Base-by-base conservation (phyloP, 2,113 vertebrate species). In the Gallinago paraguaiae region DNA sequence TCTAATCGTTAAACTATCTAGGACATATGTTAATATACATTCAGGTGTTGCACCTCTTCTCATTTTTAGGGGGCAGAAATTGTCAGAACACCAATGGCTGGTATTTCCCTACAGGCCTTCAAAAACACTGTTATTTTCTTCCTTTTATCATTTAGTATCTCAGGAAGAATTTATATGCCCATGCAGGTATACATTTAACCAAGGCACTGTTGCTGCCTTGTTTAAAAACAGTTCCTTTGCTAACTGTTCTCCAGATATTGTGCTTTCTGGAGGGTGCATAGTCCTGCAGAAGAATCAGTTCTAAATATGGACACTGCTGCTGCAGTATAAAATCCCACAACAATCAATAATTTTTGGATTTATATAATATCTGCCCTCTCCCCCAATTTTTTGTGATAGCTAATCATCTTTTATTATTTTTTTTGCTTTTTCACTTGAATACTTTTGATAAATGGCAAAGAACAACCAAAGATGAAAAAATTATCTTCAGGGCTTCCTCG, bases 81-180 rank as follows among this genome's bases (percentile, higher is more conserved):
- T 93, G 35, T 87, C 79, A 92, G 90, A 76, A 77, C 68, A 92
- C 28, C 48, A 85, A 91, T 79, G 92, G 27, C 78, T 94, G 92
- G 82, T 53, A 86, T 86, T 93, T 69, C 45, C 50, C 67, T 77
- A 48, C 57, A 92, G 57, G 81, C 75, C 67, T 92, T n/a, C 85
- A 92, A 87, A 92, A 94, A 24, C 57, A 82, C 63, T 94, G 57
- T 75, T 76, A 85, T 90, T 91, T 95, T 87, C 78, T 96, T 94
- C 90, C 13, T 91, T 95, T 96, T 90, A 81, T 96, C 56, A 70
- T 81, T 94, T 72, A 86, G 12, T 92, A 69, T 83, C 75, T 92
- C 86, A 91, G 67, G 71, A 95, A 95, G 68, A 95, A 41, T 33
- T 72, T 67, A 54, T 84, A 82, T 92, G 67, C 48, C 59, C 80